Percentiles rank a stretch among this genome's conserved stretches.
These are phyloP conservation scores for Harpalus rufipes DNA, from an alignment of 2,888 invertebrate genomes.

Conservation along the genomic window DNA sequence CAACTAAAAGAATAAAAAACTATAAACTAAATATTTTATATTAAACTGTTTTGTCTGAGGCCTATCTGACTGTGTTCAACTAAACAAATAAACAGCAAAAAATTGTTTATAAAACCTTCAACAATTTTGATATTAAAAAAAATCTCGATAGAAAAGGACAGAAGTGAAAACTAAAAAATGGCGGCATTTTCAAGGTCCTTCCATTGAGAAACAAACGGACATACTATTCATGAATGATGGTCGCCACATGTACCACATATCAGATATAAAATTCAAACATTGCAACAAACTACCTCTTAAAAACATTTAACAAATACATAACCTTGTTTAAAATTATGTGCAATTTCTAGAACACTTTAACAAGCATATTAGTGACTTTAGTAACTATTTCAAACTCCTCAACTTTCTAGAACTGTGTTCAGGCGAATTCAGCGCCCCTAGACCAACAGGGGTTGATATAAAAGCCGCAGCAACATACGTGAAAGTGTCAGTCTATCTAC, in stretches of 20 bases:
- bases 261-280: background rate
- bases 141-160: slow-evolving; percentile 75
- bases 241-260: background rate
- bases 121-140: too few species aligned
- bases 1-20: too few species aligned
- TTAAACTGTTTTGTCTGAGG: too few species aligned
- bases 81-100: background rate
- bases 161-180: background rate
- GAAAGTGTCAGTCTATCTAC: too few species aligned
- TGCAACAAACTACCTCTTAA: background rate
- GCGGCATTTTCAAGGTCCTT: slow-evolving; percentile 1
- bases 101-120: background rate
- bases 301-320: background rate
- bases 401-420: too few species aligned
- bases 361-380: too few species aligned
- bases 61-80: too few species aligned
- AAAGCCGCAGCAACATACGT: too few species aligned
- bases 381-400: too few species aligned
- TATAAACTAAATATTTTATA: too few species aligned
- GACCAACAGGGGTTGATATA: too few species aligned
- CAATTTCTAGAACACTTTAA: background rate
- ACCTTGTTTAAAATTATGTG: background rate
- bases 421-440: too few species aligned
- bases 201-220: background rate
- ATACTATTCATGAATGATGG: background rate